Conservation (phyloP, 2,113 vertebrate genomes). For the Chionodraco myersi region DNA sequence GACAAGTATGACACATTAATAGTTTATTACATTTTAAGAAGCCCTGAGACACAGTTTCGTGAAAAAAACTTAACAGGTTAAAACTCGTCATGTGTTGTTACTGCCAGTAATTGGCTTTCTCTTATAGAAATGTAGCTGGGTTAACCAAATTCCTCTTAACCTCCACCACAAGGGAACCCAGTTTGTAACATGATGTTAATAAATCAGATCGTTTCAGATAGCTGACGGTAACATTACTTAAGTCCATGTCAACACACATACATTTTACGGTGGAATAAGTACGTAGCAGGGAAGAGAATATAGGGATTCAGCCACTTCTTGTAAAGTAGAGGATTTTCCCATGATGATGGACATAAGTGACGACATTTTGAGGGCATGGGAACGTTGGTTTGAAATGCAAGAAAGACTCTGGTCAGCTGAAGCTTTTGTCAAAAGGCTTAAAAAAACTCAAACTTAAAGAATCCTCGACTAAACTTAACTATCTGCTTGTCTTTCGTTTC, state of each 20-base stretch:
- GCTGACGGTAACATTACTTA: neutral
- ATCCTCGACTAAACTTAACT: slow-evolving; percentile 24
- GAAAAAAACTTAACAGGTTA: no score
- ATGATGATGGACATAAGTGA: slow-evolving; percentile 46
- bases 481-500: slow-evolving; percentile 34
- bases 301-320: neutral
- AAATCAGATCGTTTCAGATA: neutral
- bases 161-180: neutral
- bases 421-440: slow-evolving; percentile 53
- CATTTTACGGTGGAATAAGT: neutral
- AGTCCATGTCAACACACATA: neutral
- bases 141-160: neutral
- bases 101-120: neutral
- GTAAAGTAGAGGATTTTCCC: slow-evolving; percentile 2
- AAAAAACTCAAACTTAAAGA: slow-evolving; percentile 29
- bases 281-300: neutral
- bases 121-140: no score
- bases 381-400: slow-evolving; percentile 30
- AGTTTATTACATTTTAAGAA: no score
- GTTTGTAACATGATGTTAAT: neutral
- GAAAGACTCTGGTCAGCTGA: slow-evolving; percentile 29
- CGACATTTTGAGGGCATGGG: slow-evolving; percentile 20
- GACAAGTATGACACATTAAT: no score
- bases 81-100: neutral
- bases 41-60: no score